Percentiles rank a stretch among this genome's conserved stretches.
Evolutionary conservation across 2,113 vertebrate species (phyloP).

Genomic region (Equus przewalskii): DNA sequence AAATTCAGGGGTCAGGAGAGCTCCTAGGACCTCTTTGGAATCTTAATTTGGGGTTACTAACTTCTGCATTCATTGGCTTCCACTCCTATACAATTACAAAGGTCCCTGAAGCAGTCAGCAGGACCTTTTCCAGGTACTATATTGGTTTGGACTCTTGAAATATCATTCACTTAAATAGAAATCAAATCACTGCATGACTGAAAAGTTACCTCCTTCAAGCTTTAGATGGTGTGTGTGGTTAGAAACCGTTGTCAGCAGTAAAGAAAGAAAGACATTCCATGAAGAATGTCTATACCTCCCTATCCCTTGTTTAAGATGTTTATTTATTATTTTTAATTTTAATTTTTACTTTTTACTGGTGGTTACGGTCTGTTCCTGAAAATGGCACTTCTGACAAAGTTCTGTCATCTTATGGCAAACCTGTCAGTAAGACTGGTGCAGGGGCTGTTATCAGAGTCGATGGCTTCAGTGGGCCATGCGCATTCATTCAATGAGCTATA

Average conservation of each 20-base stretch:
- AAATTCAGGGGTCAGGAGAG: slow-evolving; percentile 53
- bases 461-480: background rate
- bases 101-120: slow-evolving; percentile 46
- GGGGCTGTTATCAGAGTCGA: background rate
- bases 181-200: slow-evolving; percentile 59
- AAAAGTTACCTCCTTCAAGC: slow-evolving; percentile 45
- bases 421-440: background rate
- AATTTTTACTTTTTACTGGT: background rate
- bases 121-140: slow-evolving; percentile 39
- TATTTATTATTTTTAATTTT: background rate
- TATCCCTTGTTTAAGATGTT: slow-evolving; percentile 7
- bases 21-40: slow-evolving; percentile 10
- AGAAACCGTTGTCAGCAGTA: background rate
- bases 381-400: background rate
- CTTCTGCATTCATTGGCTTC: slow-evolving; percentile 63
- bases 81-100: slow-evolving; percentile 38
- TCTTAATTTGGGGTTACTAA: slow-evolving; percentile 66
- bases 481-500: background rate
- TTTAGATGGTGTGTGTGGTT: background rate
- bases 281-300: background rate
- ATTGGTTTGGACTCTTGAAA: slow-evolving; percentile 41
- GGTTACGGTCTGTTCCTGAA: slow-evolving; percentile 32
- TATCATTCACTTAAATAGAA: slow-evolving; percentile 69
- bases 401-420: background rate
- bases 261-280: slow-evolving; percentile 26